These are phyloP conservation scores for Ostrea denselamellosa DNA, from an alignment of 1,140 invertebrate species.

Conservation along the genomic window DNA sequence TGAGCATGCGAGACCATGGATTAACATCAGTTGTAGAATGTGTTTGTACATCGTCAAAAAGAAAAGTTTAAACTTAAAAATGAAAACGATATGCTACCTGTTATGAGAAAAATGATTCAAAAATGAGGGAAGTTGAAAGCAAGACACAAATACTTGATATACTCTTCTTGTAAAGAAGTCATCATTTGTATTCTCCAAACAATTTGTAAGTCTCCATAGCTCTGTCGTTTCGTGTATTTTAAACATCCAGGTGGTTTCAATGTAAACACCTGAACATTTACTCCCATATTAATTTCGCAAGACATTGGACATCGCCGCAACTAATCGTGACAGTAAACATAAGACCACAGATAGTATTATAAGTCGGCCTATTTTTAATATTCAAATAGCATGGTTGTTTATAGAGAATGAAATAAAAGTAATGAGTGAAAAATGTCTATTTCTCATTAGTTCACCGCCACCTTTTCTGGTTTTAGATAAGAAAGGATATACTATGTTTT, in stretches of 20 bases:
- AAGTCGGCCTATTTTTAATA: background rate
- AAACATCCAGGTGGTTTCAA: background rate
- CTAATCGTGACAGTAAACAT: background rate
- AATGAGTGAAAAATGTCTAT: background rate
- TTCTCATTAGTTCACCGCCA: background rate
- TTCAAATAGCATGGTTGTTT: conserved; percentile 9
- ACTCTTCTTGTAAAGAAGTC: too few species aligned
- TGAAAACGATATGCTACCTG: too few species aligned
- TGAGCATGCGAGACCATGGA: too few species aligned
- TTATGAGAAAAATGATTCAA: too few species aligned
- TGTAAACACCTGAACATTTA: background rate
- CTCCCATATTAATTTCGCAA: background rate
- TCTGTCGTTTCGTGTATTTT: too few species aligned
- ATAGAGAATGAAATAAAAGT: conserved; percentile 12
- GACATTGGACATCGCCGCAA: background rate
- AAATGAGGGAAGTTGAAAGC: too few species aligned
- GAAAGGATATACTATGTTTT: background rate
- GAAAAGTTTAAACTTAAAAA: too few species aligned
- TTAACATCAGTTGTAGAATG: too few species aligned
- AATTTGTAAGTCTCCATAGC: too few species aligned
- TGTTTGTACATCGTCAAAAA: too few species aligned
- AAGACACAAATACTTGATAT: too few species aligned
- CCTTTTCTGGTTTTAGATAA: background rate
- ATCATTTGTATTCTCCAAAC: too few species aligned
- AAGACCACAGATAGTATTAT: background rate